Percentiles rank a stretch among this genome's conserved stretches.
phyloP scores from a whole-genome alignment of 2,797 vertebrate genomes.

The Salmo trutta region DNA sequence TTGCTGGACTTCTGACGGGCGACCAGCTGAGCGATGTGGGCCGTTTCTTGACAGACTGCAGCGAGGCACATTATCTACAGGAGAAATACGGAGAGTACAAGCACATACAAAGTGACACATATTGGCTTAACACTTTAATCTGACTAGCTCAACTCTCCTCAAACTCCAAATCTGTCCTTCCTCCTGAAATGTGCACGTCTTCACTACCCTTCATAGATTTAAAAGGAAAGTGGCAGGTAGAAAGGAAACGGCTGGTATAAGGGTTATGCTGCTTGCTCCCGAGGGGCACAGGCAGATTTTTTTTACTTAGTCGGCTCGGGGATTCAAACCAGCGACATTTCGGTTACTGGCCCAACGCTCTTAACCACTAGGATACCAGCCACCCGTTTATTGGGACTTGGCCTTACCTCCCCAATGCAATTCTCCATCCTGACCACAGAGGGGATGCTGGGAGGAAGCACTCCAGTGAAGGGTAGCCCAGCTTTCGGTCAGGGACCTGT shows the following conservation, averaged over 20 bases:
- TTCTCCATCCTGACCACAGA: constrained; percentile 81
- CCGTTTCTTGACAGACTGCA: constrained; percentile 80
- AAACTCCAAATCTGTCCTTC: too few relatives aligned
- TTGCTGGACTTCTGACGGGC: constrained; percentile 84
- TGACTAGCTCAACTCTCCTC: too few relatives aligned
- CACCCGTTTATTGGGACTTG: not conserved
- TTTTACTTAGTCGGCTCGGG: too few relatives aligned
- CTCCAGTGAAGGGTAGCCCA: constrained; percentile 82
- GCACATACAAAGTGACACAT: not conserved
- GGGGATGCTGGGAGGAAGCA: constrained; percentile 82
- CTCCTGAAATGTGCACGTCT: too few relatives aligned
- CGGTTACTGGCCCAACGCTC: not conserved
- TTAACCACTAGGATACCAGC: not conserved
- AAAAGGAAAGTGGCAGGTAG: not conserved
- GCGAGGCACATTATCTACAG: constrained; percentile 80
- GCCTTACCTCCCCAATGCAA: constrained; percentile 81
- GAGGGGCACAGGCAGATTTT: too few relatives aligned
- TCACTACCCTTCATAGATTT: not conserved
- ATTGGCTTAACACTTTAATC: not conserved
- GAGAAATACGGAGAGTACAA: constrained; percentile 3
- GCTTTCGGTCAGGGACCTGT: constrained; percentile 76
- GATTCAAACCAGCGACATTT: too few relatives aligned
- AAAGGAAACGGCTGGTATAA: too few relatives aligned
- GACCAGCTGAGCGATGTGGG: constrained; percentile 86
- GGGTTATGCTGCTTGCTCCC: too few relatives aligned